A percentile compares a stretch with the other conserved stretches of the same genome.
These are phyloP conservation scores for Lepidocyrtinus sp. DNA, from an alignment of 2,888 invertebrate genomes.

Conservation along the genomic window DNA sequence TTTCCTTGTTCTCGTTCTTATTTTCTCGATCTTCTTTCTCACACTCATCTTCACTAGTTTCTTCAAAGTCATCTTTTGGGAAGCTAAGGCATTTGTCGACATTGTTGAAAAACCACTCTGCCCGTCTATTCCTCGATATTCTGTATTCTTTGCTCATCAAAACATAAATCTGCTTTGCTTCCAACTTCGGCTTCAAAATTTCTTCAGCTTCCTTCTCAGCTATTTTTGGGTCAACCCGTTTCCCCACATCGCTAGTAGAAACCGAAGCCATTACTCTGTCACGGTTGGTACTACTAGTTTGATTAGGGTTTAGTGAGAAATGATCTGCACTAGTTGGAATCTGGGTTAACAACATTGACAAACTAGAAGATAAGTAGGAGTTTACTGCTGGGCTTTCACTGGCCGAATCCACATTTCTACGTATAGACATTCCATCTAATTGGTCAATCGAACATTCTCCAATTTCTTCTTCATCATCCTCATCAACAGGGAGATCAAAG, in stretches of 20 bases:
- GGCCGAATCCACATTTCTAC: too few species aligned
- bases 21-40: background rate
- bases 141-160: slow-evolving; percentile 81
- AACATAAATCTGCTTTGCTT: slow-evolving; percentile 79
- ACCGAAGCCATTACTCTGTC: background rate
- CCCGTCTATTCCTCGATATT: slow-evolving; percentile 81
- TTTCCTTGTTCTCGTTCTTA: background rate
- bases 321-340: background rate
- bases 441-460: background rate
- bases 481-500: background rate
- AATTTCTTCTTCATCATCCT: background rate
- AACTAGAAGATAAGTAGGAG: too few species aligned
- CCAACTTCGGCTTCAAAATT: slow-evolving; percentile 71
- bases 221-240: too few species aligned
- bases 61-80: slow-evolving; percentile 71
- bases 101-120: slow-evolving; percentile 83
- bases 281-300: too few species aligned
- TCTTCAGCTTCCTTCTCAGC: background rate
- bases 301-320: too few species aligned
- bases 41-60: slow-evolving; percentile 70
- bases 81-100: slow-evolving; percentile 77
- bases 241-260: background rate
- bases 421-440: too few species aligned
- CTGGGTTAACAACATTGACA: too few species aligned
- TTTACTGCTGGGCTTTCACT: too few species aligned